A percentile compares a stretch with the other conserved stretches of the same genome.
Evolutionary conservation across 2,888 invertebrate genomes (phyloP).

Genomic region (Ommatoiulus sabulosus): DNA sequence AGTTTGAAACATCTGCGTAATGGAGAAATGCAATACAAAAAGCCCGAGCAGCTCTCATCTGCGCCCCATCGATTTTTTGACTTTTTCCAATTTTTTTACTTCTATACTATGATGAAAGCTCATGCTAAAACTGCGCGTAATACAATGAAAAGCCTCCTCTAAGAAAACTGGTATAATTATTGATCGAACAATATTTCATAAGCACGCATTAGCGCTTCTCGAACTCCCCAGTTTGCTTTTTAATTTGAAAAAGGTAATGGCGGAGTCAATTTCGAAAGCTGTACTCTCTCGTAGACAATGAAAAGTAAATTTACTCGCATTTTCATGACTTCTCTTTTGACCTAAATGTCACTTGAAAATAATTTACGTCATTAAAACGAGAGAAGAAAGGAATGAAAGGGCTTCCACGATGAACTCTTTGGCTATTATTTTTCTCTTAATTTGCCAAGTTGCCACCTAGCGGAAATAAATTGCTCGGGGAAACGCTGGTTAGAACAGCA

Average conservation of each 20-base stretch:
- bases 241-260: neutral
- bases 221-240: neutral
- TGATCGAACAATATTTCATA: slow-evolving; percentile 19
- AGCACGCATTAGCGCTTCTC: neutral
- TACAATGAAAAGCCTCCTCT: neutral
- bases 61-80: slow-evolving; percentile 7
- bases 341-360: slow-evolving; percentile 14
- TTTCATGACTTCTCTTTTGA: neutral
- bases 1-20: slow-evolving; percentile 29
- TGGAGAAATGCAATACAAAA: neutral
- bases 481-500: too few species aligned
- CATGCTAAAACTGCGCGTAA: neutral
- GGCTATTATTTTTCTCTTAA: slow-evolving; percentile 15
- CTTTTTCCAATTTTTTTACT: neutral
- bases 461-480: too few species aligned
- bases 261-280: neutral
- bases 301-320: neutral
- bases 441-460: too few species aligned
- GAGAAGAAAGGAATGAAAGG: neutral
- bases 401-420: neutral
- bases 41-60: neutral
- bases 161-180: neutral
- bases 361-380: neutral
- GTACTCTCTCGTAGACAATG: neutral
- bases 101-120: too few species aligned